Conservation (phyloP, 1,140 invertebrate genomes). For the Trichonephila clavipes region DNA sequence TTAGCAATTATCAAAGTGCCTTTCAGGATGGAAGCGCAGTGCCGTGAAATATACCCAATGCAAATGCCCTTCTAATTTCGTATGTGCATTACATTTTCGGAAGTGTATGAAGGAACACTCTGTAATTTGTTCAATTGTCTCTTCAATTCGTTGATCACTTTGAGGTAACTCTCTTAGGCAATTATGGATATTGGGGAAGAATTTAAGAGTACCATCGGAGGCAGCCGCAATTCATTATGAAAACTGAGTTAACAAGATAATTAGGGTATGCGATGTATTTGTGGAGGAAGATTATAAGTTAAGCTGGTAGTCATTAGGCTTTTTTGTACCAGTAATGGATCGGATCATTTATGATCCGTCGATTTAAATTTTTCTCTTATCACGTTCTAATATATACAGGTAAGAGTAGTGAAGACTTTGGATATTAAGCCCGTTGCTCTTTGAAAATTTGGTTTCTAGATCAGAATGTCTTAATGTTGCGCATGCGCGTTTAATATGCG, state of each 20-base stretch:
- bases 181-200: background rate
- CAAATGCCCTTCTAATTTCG: background rate
- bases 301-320: too few relatives aligned
- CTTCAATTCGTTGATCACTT: background rate
- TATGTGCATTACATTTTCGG: background rate
- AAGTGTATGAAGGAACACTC: background rate
- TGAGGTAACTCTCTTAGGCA: background rate
- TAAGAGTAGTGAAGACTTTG: too few relatives aligned
- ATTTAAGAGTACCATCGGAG: background rate
- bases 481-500: too few relatives aligned
- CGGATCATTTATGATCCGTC: too few relatives aligned
- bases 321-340: too few relatives aligned
- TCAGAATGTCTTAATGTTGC: too few relatives aligned
- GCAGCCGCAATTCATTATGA: background rate
- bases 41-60: background rate
- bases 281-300: too few relatives aligned
- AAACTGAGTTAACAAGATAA: background rate
- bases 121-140: background rate
- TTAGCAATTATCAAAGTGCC: background rate
- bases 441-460: too few relatives aligned
- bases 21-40: background rate
- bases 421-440: too few relatives aligned
- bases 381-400: too few relatives aligned
- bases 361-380: too few relatives aligned
- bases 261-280: too few relatives aligned